A percentile compares a stretch with the other conserved stretches of the same genome.
phyloP scores from a whole-genome alignment of 1,140 invertebrate genomes.

The Subanguina moxae region DNA sequence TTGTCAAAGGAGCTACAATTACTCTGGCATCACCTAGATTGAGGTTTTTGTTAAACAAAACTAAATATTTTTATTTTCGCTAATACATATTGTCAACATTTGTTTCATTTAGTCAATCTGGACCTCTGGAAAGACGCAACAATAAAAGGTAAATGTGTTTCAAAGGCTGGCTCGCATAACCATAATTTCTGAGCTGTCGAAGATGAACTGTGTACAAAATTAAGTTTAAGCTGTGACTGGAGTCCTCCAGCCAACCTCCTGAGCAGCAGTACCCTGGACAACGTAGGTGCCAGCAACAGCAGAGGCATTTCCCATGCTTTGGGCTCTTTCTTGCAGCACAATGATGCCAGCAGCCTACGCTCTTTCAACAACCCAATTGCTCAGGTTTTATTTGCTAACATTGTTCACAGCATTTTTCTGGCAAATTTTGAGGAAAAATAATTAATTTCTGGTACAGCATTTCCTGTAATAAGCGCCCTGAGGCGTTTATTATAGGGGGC shows the following conservation, averaged over 20 bases:
- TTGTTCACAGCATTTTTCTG: too few species aligned
- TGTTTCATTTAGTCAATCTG: conserved; percentile 7
- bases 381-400: neutral
- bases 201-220: too few species aligned
- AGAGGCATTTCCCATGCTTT: neutral
- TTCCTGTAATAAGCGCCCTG: too few species aligned
- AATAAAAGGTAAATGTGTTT: neutral
- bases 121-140: conserved; percentile 1
- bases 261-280: neutral
- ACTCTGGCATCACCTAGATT: neutral
- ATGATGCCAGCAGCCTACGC: conserved; percentile 9
- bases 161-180: too few species aligned
- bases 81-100: neutral
- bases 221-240: conserved; percentile 3
- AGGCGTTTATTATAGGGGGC: too few species aligned
- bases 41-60: conserved; percentile 1
- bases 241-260: neutral
- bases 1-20: conserved; percentile 10
- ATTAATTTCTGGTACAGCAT: too few species aligned
- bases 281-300: neutral
- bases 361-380: conserved; percentile 14
- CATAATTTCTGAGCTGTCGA: too few species aligned
- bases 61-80: neutral
- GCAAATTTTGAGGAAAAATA: too few species aligned
- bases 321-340: neutral